Conservation (phyloP, 2,113 vertebrate species). For the Mustelus asterias region DNA sequence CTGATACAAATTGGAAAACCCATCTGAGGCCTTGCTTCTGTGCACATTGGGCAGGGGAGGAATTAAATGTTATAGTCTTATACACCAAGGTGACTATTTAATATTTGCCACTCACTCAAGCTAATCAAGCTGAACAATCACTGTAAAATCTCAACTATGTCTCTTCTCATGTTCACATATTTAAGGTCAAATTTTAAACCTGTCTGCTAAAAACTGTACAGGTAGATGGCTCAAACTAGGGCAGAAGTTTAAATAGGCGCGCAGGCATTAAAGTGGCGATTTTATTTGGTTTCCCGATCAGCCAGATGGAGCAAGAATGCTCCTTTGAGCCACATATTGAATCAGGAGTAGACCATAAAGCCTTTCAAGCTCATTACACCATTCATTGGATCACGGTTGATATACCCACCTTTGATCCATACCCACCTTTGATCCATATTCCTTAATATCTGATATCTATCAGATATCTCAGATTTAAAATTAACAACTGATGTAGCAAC, state of each 20-base stretch:
- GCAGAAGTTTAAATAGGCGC: neutral
- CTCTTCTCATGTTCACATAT: neutral
- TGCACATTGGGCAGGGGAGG: neutral
- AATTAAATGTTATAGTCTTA: neutral
- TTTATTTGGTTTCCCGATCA: neutral
- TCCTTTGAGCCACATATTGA: neutral
- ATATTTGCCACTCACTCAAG: neutral
- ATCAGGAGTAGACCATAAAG: neutral
- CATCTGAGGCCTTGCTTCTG: neutral
- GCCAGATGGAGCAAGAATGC: neutral
- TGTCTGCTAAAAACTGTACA: neutral
- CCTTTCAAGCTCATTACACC: neutral
- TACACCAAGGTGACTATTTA: neutral
- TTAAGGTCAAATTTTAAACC: neutral
- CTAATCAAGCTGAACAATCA: neutral
- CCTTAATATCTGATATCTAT: neutral
- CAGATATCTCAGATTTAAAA: neutral
- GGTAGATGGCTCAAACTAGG: neutral
- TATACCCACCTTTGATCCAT: neutral
- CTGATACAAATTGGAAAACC: neutral
- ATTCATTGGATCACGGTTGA: neutral
- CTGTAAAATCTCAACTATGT: neutral
- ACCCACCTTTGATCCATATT: neutral
- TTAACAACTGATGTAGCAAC: neutral
- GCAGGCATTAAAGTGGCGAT: neutral